A percentile compares a stretch with the other conserved stretches of the same genome.
phyloP scores from a whole-genome alignment of 2,797 vertebrate genomes.

The Pseudomugil gertrudae region DNA sequence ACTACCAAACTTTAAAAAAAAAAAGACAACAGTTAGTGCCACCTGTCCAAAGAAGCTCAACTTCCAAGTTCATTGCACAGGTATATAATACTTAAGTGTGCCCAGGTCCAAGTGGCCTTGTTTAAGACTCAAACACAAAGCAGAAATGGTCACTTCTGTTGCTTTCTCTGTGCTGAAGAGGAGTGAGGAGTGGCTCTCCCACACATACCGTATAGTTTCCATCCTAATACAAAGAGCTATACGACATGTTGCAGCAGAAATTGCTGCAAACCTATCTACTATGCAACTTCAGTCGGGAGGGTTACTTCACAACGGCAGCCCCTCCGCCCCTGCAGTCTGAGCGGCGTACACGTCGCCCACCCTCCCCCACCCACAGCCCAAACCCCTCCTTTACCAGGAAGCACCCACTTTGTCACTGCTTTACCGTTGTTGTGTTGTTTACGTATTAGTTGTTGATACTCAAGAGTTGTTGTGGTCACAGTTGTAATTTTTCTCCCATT shows the following conservation, averaged over 20 bases:
- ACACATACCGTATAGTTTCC: conserved; percentile 56
- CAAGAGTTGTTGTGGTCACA: conserved; percentile 89
- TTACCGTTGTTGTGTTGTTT: conserved; percentile 71
- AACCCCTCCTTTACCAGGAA: conserved; percentile 63
- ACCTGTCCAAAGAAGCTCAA: conserved; percentile 66
- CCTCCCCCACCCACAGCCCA: conserved; percentile 56
- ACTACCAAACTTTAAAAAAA: conserved; percentile 62
- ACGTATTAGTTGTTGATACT: conserved; percentile 78
- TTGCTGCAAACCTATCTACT: conserved; percentile 88
- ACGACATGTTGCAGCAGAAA: conserved; percentile 94
- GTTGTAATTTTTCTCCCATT: conserved; percentile 72
- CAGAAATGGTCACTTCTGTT: conserved; percentile 68
- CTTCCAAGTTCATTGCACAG: conserved; percentile 74
- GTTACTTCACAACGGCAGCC: conserved; percentile 75
- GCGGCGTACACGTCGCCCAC: conserved; percentile 57
- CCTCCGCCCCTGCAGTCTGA: conserved; percentile 62
- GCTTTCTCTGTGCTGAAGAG: conserved; percentile 66
- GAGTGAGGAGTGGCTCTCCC: conserved; percentile 59
- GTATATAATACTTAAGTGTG: conserved; percentile 69
- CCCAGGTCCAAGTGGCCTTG: conserved; percentile 65
- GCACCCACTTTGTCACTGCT: conserved; percentile 68
- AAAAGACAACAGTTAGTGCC: conserved; percentile 61
- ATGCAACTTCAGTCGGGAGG: conserved; percentile 87
- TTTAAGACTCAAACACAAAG: conserved; percentile 74
- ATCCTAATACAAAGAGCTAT: conserved; percentile 86